phyloP scores from a whole-genome alignment of 2,797 vertebrate genomes.

The Dermochelys coriacea region DNA sequence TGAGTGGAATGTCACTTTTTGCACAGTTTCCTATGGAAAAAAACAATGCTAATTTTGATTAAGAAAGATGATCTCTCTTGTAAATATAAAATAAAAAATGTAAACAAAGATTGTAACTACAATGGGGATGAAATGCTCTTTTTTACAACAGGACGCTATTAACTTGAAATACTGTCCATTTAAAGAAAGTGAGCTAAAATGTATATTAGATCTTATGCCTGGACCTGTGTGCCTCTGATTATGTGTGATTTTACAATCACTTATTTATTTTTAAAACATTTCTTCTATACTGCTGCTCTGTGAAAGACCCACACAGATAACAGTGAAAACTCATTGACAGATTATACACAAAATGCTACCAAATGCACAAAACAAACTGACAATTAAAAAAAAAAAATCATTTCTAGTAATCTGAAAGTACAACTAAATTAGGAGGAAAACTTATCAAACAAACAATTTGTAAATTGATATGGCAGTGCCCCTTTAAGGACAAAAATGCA shows the following conservation, averaged over 20 bases:
- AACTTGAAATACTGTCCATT: background rate
- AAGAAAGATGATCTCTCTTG: background rate
- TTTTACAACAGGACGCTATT: background rate
- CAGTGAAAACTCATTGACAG: rapidly evolving
- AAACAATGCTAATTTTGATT: background rate
- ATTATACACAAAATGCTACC: rapidly evolving
- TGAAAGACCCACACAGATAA: background rate
- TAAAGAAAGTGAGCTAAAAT: background rate
- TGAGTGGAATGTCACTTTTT: background rate
- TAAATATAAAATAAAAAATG: background rate
- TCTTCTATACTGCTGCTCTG: background rate
- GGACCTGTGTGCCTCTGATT: background rate
- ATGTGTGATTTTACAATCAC: background rate
- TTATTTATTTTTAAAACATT: background rate
- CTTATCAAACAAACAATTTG: rapidly evolving
- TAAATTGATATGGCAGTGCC: background rate
- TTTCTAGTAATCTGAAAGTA: background rate
- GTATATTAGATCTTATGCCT: background rate
- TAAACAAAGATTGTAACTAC: background rate
- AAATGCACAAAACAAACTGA: rapidly evolving
- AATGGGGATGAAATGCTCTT: background rate
- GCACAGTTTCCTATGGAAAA: background rate
- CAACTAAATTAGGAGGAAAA: background rate
- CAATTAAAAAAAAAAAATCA: background rate
- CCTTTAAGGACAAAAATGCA: background rate